Conservation (phyloP, 2,888 invertebrate genomes). For the Heteromurus nitidus region DNA sequence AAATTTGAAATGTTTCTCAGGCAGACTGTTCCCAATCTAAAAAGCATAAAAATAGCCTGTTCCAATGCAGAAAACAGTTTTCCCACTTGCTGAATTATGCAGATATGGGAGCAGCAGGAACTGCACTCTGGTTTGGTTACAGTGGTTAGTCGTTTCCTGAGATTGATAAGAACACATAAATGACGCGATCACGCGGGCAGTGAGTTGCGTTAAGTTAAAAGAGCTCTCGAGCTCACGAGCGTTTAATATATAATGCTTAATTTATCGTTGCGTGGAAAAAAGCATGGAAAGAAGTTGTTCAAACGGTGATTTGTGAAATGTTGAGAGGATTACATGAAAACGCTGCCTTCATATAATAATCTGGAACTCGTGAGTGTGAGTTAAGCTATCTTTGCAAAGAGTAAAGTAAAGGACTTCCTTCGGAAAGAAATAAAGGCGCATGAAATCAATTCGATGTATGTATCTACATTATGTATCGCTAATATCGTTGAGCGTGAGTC, state of each 20-base stretch:
- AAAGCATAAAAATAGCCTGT: background rate
- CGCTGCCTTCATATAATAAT: too few relatives aligned
- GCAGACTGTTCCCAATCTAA: background rate
- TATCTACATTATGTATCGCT: too few relatives aligned
- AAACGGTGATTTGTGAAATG: background rate
- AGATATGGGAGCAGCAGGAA: background rate
- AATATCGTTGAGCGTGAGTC: too few relatives aligned
- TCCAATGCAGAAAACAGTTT: background rate
- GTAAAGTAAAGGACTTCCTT: too few relatives aligned
- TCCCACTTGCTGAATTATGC: background rate
- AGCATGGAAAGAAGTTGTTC: background rate
- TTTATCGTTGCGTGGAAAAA: background rate
- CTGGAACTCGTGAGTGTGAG: too few relatives aligned
- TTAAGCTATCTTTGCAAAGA: too few relatives aligned
- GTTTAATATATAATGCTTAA: background rate
- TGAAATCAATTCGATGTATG: too few relatives aligned
- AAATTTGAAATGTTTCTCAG: background rate
- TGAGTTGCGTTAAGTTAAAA: background rate
- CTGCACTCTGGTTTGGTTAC: background rate
- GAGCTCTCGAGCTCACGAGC: too few relatives aligned
- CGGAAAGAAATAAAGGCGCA: too few relatives aligned
- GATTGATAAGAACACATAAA: slow-evolving; percentile 3
- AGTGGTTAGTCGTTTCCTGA: slow-evolving; percentile 2
- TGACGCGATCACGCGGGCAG: background rate
- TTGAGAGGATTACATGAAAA: background rate